phyloP scores from a whole-genome alignment of 2,113 vertebrate species.

The Mirounga angustirostris region DNA sequence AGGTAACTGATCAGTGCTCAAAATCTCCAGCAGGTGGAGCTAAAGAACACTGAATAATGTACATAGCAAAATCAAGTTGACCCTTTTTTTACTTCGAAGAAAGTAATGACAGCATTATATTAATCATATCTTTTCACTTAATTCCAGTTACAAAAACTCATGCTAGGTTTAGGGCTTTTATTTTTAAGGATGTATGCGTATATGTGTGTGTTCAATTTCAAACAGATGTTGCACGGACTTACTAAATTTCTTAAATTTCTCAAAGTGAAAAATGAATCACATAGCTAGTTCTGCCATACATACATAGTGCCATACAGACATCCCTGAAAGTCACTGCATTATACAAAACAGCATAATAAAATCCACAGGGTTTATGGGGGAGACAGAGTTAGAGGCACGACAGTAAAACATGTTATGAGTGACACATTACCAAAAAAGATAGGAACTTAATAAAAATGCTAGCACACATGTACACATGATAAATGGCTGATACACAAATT shows the following conservation, averaged over 20 bases:
- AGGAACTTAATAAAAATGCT: not conserved
- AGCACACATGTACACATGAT: not conserved
- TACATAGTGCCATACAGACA: not conserved
- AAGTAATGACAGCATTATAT: not conserved
- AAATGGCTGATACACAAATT: not conserved
- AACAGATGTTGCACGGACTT: not conserved
- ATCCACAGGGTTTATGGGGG: not conserved
- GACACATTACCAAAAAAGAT: not conserved
- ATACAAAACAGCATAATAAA: not conserved
- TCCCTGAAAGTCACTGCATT: not conserved
- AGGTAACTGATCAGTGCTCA: not conserved
- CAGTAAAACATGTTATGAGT: not conserved
- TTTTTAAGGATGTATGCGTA: not conserved
- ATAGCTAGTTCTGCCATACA: not conserved
- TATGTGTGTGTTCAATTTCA: not conserved
- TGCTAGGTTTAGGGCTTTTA: not conserved
- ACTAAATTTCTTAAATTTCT: constrained; percentile 20
- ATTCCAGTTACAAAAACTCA: constrained; percentile 1
- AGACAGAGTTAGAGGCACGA: not conserved
- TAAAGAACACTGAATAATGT: constrained; percentile 31
- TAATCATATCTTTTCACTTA: not conserved
- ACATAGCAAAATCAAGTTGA: not conserved
- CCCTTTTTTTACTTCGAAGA: not conserved
- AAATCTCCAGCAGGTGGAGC: constrained; percentile 73
- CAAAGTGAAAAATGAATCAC: not conserved